phyloP scores from a whole-genome alignment of 2,797 vertebrate genomes.

The Yasuhikotakia modesta region DNA sequence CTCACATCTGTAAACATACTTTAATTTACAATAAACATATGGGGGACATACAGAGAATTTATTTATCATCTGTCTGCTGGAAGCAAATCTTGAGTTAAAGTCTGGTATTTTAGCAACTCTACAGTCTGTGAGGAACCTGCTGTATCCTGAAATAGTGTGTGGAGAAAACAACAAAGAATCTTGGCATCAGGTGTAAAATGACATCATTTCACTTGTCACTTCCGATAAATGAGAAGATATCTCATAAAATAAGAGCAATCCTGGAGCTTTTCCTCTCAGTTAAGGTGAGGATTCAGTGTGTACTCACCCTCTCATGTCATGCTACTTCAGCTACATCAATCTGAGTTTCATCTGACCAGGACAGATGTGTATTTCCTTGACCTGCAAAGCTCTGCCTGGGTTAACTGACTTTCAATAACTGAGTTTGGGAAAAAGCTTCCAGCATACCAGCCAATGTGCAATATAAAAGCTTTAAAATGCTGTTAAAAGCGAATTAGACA shows the following conservation, averaged over 20 bases:
- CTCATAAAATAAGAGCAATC: slow-evolving; percentile 48
- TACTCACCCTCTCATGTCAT: slow-evolving; percentile 51
- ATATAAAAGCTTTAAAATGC: not conserved
- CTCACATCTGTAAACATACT: not conserved
- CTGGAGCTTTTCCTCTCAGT: slow-evolving; percentile 52
- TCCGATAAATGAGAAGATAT: slow-evolving; percentile 52
- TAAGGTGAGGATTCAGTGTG: slow-evolving; percentile 30
- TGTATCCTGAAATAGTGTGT: slow-evolving; percentile 9
- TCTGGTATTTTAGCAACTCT: not conserved
- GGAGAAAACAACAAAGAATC: slow-evolving; percentile 19
- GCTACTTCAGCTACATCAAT: slow-evolving; percentile 54
- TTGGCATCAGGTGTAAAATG: slow-evolving; percentile 45
- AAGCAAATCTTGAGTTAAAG: not conserved
- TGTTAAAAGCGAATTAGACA: not conserved
- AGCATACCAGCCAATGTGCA: not conserved
- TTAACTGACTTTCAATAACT: slow-evolving; percentile 9
- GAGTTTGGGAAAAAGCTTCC: not conserved
- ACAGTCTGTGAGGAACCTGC: slow-evolving; percentile 6
- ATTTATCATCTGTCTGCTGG: slow-evolving; percentile 5
- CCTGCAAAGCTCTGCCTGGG: not conserved
- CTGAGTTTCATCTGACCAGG: slow-evolving; percentile 51
- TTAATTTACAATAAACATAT: not conserved
- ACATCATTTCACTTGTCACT: slow-evolving; percentile 58
- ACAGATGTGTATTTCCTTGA: slow-evolving; percentile 47
- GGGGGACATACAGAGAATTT: slow-evolving; percentile 22